Conservation (phyloP, 1,140 invertebrate species). For the Anagrus nilaparvatae region DNA sequence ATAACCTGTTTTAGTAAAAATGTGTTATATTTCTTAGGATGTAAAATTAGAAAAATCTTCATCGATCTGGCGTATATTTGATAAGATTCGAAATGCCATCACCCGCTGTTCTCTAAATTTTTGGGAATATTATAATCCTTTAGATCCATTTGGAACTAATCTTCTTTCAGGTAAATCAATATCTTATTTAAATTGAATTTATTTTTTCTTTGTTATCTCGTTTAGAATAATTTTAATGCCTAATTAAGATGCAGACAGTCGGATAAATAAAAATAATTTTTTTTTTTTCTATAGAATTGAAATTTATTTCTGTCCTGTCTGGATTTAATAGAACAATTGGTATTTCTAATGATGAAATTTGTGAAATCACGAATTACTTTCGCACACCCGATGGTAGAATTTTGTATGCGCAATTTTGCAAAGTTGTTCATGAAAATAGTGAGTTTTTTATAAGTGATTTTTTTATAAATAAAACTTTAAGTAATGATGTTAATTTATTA, state of each 20-base stretch:
- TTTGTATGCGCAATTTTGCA: constrained; percentile 59
- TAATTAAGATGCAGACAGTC: too few species aligned
- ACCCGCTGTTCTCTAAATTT: constrained; percentile 57
- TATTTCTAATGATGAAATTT: constrained; percentile 55
- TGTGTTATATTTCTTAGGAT: too few species aligned
- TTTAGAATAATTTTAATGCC: too few species aligned
- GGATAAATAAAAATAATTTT: not conserved
- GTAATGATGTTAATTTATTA: constrained; percentile 18
- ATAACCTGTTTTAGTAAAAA: too few species aligned
- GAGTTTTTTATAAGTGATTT: constrained; percentile 11
- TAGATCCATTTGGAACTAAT: constrained; percentile 53
- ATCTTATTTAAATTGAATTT: not conserved
- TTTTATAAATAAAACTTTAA: not conserved
- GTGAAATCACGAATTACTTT: constrained; percentile 62
- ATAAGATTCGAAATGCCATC: constrained; percentile 59
- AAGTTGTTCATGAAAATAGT: constrained; percentile 53
- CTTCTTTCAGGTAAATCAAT: constrained; percentile 51
- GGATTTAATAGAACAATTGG: constrained; percentile 52
- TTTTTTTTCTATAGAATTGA: constrained; percentile 44
- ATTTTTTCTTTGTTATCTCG: not conserved
- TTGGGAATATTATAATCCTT: constrained; percentile 52
- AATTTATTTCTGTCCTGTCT: constrained; percentile 56
- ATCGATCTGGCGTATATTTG: constrained; percentile 63
- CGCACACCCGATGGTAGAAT: constrained; percentile 59
- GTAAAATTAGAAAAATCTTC: too few species aligned